Conservation (phyloP, 2,888 invertebrate species). For the Aphodius granarius region DNA sequence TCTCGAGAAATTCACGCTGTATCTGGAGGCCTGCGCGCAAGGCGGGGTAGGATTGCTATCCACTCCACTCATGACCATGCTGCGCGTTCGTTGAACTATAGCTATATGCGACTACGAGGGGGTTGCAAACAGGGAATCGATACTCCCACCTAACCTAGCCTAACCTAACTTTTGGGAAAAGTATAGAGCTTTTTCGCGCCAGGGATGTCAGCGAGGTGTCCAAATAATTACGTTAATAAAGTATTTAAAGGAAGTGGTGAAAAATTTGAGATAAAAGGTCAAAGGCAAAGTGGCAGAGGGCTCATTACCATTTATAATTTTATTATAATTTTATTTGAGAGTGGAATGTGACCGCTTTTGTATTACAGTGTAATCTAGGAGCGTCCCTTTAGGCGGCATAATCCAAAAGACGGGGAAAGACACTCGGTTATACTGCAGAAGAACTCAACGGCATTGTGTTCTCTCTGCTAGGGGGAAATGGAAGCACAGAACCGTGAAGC, state of each 20-base stretch:
- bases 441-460: background rate
- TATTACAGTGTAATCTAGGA: constrained; percentile 3
- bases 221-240: background rate
- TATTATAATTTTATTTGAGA: constrained; percentile 15
- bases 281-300: background rate
- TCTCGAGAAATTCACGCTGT: too few relatives aligned
- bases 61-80: too few relatives aligned
- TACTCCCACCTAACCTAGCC: too few relatives aligned
- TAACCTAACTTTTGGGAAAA: too few relatives aligned
- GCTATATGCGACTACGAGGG: too few relatives aligned
- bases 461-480: background rate
- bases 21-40: too few relatives aligned
- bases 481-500: constrained; percentile 2
- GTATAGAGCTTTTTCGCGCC: background rate
- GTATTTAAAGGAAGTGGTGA: background rate
- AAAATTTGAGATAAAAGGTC: background rate
- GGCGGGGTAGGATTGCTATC: too few relatives aligned
- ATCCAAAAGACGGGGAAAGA: constrained; percentile 10
- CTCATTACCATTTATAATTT: constrained; percentile 17
- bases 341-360: background rate
- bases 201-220: background rate
- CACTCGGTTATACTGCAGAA: background rate
- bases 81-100: too few relatives aligned
- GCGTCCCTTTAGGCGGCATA: background rate
- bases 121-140: too few relatives aligned